These are phyloP conservation scores for Drosophila demipolita DNA, from an alignment of 2,888 invertebrate genomes.

Conservation along the genomic window DNA sequence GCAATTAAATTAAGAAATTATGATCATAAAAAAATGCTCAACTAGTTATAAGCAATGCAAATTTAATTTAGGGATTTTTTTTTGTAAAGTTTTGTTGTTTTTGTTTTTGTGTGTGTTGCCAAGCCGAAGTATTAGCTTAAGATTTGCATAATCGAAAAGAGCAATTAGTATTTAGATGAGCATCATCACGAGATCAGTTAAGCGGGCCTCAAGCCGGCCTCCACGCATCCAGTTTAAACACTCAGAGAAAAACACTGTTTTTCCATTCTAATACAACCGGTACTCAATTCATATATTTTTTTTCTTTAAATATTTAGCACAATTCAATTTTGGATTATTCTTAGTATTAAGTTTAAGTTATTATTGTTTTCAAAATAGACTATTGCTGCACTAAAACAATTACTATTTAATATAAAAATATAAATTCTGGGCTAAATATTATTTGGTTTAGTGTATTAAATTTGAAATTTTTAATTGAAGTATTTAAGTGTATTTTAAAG, in stretches of 20 bases:
- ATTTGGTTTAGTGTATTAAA: too few species aligned
- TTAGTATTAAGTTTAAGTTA: background rate
- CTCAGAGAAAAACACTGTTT: conserved; percentile 2
- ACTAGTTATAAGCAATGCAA: conserved; percentile 35
- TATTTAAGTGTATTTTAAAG: too few species aligned
- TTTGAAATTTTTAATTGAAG: too few species aligned
- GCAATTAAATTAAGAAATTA: conserved; percentile 24
- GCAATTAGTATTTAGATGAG: conserved; percentile 29
- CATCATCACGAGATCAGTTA: conserved; percentile 40
- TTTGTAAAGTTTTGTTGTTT: conserved; percentile 6
- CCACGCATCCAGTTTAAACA: conserved; percentile 1
- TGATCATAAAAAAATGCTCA: background rate
- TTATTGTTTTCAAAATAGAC: background rate
- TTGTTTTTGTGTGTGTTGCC: conserved; percentile 19
- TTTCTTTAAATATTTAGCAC: background rate
- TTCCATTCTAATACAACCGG: background rate
- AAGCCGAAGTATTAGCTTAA: conserved; percentile 13
- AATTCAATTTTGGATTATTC: background rate
- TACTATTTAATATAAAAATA: too few species aligned
- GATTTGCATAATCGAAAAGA: conserved; percentile 35
- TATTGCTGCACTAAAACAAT: background rate
- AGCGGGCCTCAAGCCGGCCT: conserved; percentile 21
- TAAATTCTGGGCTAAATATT: too few species aligned
- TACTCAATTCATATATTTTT: background rate
- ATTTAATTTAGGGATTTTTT: conserved; percentile 17